phyloP scores from a whole-genome alignment of 1,140 invertebrate species.

The Saccostrea echinata region DNA sequence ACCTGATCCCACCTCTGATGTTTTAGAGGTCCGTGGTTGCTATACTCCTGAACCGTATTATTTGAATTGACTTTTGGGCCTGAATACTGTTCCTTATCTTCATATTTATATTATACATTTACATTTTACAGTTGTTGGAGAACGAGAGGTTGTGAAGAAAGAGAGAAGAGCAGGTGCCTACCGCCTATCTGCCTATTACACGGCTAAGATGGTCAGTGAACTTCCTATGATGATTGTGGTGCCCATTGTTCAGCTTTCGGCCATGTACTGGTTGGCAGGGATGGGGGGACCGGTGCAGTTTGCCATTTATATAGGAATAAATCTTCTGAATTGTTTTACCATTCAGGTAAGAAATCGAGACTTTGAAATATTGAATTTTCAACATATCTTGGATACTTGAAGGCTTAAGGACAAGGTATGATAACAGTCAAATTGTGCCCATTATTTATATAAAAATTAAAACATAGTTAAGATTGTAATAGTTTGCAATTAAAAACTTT shows the following conservation, averaged over 20 bases:
- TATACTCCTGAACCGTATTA: too few relatives aligned
- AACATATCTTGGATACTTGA: too few relatives aligned
- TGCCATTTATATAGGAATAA: conserved; percentile 86
- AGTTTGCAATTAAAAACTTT: too few relatives aligned
- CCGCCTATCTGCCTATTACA: conserved; percentile 90
- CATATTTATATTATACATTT: conserved; percentile 60
- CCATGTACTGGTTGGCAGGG: conserved; percentile 89
- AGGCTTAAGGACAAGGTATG: too few relatives aligned
- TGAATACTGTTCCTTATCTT: too few relatives aligned
- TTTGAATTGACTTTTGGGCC: too few relatives aligned
- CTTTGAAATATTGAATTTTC: too few relatives aligned
- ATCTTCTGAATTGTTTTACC: conserved; percentile 88
- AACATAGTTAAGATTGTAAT: too few relatives aligned
- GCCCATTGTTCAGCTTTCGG: conserved; percentile 84
- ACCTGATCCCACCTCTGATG: too few relatives aligned
- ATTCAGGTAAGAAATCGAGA: conserved; percentile 83
- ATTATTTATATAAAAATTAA: too few relatives aligned
- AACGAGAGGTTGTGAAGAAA: conserved; percentile 91
- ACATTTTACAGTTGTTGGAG: conserved; percentile 87
- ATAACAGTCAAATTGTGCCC: too few relatives aligned
- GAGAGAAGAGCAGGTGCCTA: conserved; percentile 91
- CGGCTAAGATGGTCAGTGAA: conserved; percentile 93
- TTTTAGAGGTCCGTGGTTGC: too few relatives aligned
- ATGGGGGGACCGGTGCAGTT: conserved; percentile 82
- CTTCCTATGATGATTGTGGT: conserved; percentile 88